Base-by-base conservation (phyloP, 2,888 invertebrate genomes). In the Luperina testacea region DNA sequence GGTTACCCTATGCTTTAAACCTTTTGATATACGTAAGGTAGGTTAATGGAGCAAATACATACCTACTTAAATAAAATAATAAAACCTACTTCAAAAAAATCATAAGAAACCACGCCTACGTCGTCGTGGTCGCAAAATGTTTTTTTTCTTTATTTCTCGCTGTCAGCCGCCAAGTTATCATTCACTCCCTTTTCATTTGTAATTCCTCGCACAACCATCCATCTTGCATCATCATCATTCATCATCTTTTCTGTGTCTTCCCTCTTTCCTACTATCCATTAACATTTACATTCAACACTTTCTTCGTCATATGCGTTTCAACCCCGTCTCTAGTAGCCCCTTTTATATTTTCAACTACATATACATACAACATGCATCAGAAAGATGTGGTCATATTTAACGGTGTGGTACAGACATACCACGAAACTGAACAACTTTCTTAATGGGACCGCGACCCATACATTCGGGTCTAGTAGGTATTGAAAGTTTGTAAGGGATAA, bases 121-220 rank as follows among this genome's bases (percentile, higher is more conserved):
- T 8, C 5, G 8, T n/a, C 32, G 32, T 78, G 9, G 32, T 42
- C 8, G 24, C 32, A 45, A 64, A 53, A 48, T 48, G 0, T 45
- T 45, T 79, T 70, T n/a, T 32, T 8, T n/a, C 17, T 27, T 53
- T 20, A n/a, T 61, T 59, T 32, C 9, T 42, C 51, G 11, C 59
- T 51, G n/a, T 67, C 81, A 81, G 20, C 24, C 32, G 53, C 57
- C 64, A 9, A 32, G 32, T 48, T 32, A 48, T 42, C 48, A 17
- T 65, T 27, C 38, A 53, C 38, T n/a, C n/a, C 53, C 32, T 32
- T 69, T 51, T 42, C 17, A 59, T 72, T 38, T 0, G 20, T 17
- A 42, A 27, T 63, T 45, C 24, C 20, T 59, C 17, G 32, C 38
- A 79, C 27, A 51, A 67, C 20, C 15, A 51, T 72, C 45, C 32